A percentile compares a stretch with the other conserved stretches of the same genome.
Evolutionary conservation across 2,888 invertebrate species (phyloP).

Genomic region (Dione vanillae): DNA sequence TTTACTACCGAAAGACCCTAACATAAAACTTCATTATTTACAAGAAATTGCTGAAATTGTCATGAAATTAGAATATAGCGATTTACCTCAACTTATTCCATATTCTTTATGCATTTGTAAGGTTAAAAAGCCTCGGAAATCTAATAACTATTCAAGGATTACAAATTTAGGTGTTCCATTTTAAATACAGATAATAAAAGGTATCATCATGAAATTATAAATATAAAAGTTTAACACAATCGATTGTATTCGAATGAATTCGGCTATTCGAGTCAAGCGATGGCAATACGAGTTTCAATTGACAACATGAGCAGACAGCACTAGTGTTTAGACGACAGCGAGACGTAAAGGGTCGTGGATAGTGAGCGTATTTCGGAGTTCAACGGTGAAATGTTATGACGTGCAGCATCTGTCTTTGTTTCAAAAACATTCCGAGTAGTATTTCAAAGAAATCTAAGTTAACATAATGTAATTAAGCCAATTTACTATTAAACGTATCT

Average conservation of each 20-base stretch:
- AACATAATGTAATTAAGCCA: conserved; percentile 72
- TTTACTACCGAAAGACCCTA: conserved; percentile 65
- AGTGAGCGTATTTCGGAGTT: conserved; percentile 56
- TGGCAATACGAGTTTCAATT: not conserved
- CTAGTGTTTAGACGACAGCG: conserved; percentile 38
- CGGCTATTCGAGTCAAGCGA: not conserved
- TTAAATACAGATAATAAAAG: not conserved
- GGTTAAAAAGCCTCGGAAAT: conserved; percentile 50
- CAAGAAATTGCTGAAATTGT: conserved; percentile 62
- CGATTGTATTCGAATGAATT: conserved; percentile 4
- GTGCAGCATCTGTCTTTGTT: conserved; percentile 82
- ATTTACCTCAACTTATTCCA: conserved; percentile 60
- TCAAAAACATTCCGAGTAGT: conserved; percentile 68
- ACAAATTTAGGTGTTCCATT: not conserved
- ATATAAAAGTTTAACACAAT: not conserved
- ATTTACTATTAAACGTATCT: conserved; percentile 57
- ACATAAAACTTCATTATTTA: conserved; percentile 67
- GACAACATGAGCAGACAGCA: conserved; percentile 29
- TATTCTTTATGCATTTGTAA: conserved; percentile 62
- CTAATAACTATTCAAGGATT: conserved; percentile 52
- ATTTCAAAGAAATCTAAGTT: conserved; percentile 58
- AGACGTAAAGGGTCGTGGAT: conserved; percentile 42
- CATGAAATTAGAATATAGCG: conserved; percentile 57
- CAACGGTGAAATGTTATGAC: conserved; percentile 80
- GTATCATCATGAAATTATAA: not conserved